These are phyloP conservation scores for Dorcus hopei DNA, from an alignment of 2,888 invertebrate genomes.

Conservation along the genomic window DNA sequence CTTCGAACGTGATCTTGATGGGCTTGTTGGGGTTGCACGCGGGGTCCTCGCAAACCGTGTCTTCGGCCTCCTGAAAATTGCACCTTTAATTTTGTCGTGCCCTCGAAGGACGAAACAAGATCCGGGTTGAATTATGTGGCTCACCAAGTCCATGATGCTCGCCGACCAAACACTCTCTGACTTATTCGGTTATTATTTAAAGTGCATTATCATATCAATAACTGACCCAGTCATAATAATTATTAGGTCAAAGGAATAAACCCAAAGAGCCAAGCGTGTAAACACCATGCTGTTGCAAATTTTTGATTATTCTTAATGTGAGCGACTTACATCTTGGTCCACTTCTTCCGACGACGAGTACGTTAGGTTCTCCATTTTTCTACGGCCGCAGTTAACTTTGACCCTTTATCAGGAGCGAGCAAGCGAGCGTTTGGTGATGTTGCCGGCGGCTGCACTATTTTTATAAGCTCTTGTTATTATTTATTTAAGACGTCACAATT, in stretches of 20 bases:
- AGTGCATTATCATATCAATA: neutral
- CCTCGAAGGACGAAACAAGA: neutral
- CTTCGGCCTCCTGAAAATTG: constrained; percentile 24
- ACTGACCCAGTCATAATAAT: neutral
- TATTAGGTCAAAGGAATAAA: no score
- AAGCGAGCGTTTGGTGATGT: no score
- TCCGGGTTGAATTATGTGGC: neutral
- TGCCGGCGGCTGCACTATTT: no score
- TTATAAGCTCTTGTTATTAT: neutral
- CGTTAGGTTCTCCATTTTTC: constrained; percentile 20
- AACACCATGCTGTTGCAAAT: neutral
- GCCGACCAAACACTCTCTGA: neutral
- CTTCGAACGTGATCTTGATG: constrained; percentile 72
- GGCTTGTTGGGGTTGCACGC: constrained; percentile 68
- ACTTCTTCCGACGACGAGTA: constrained; percentile 22
- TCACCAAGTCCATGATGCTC: neutral
- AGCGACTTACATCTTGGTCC: constrained; percentile 14
- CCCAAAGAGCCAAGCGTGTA: no score
- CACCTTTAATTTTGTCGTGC: no score
- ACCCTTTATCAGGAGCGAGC: no score
- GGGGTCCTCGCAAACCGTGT: constrained; percentile 38
- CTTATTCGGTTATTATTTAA: neutral
- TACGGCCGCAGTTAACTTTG: no score
- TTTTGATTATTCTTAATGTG: neutral
- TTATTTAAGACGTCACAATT: neutral